Percentiles rank a stretch among this genome's conserved stretches.
phyloP scores from a whole-genome alignment of 2,113 vertebrate genomes.

The Phyllostomus hastatus region DNA sequence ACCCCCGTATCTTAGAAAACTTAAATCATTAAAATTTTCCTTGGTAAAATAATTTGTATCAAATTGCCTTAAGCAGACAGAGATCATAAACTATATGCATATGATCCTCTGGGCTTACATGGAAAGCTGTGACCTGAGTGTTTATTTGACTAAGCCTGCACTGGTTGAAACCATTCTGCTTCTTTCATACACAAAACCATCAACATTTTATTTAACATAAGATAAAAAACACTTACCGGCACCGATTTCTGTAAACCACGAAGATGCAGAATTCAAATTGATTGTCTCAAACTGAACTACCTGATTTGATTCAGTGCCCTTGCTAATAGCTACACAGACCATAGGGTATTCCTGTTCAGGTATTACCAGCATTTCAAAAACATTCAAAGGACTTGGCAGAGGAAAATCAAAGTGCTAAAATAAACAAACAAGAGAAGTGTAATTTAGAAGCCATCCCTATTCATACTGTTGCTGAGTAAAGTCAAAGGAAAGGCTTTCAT shows the following conservation, averaged over 20 bases:
- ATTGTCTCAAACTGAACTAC: constrained; percentile 98
- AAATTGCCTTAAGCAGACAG: neutral
- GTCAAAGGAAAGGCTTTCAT: neutral
- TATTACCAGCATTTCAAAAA: constrained; percentile 99
- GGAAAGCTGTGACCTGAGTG: neutral
- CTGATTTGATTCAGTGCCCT: constrained; percentile 87
- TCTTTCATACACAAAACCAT: neutral
- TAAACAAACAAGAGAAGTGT: neutral
- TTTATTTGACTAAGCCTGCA: neutral
- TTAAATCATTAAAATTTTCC: neutral
- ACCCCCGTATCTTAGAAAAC: neutral
- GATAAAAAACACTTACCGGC: constrained; percentile 82
- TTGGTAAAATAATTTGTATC: constrained; percentile 37
- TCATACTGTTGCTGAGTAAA: neutral
- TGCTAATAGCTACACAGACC: constrained; percentile 96
- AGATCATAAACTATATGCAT: neutral
- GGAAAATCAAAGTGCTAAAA: constrained; percentile 98
- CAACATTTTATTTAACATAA: neutral
- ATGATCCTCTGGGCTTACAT: neutral
- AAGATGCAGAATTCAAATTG: constrained; percentile 98
- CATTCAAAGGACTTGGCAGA: constrained; percentile 93
- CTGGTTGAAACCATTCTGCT: neutral
- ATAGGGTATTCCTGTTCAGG: constrained; percentile 98
- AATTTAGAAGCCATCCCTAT: neutral
- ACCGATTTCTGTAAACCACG: constrained; percentile 97